These are phyloP conservation scores for Hoplias malabaricus DNA, from an alignment of 2,113 vertebrate species.

Conservation along the genomic window DNA sequence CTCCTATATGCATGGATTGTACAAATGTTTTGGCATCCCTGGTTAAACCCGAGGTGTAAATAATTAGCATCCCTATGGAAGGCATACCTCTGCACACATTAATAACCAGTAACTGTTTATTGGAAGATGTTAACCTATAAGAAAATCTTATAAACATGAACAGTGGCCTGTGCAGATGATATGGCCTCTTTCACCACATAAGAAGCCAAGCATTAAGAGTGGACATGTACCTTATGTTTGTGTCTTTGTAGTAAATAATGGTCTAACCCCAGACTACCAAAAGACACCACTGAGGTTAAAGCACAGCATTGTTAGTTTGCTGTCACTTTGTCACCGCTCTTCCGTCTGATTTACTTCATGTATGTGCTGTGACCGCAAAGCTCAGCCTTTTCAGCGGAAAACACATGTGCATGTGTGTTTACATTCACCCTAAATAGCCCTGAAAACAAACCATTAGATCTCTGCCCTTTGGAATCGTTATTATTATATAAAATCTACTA, in stretches of 20 bases:
- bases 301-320: background rate
- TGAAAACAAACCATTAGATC: background rate
- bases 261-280: background rate
- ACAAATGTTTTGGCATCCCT: too few relatives aligned
- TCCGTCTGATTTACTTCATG: slow-evolving; percentile 5
- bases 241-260: background rate
- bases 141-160: too few relatives aligned
- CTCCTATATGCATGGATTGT: background rate
- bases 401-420: slow-evolving; percentile 15
- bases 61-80: too few relatives aligned
- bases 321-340: background rate
- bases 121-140: too few relatives aligned
- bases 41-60: too few relatives aligned
- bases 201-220: background rate
- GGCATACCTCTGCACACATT: too few relatives aligned
- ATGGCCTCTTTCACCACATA: too few relatives aligned
- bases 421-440: background rate
- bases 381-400: background rate
- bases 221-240: background rate
- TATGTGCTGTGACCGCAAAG: slow-evolving; percentile 13
- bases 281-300: background rate
- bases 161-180: too few relatives aligned
- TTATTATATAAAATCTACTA: background rate
- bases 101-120: too few relatives aligned
- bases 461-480: background rate